Evolutionary conservation across 1,140 invertebrate species (phyloP), one percentile per base, ranked within the genome.

Genomic region (Idris sp.): DNA sequence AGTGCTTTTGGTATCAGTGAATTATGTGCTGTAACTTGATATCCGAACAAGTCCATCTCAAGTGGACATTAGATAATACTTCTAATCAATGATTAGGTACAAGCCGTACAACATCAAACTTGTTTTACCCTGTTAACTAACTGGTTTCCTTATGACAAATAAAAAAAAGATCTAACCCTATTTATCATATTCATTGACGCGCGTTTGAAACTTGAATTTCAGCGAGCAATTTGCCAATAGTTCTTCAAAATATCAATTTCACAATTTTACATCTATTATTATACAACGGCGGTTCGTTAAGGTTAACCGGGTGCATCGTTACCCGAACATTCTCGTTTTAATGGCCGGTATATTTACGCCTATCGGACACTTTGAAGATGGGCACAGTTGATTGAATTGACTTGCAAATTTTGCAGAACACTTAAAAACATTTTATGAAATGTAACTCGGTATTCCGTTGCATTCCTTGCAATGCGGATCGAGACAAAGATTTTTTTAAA

Each of bases 371-470:
- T 62, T 71, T 62, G 65, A 69, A 54, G 56, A 69, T 49, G 56
- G 13, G 13, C 35, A 31, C 4, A 41, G 69, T 30, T 73, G 69
- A 73, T 73, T 73, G 69, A 59, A 73, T 73, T 59, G 69, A 73
- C 69, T 73, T 73, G 59, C 59, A 73, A 73, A 73, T 73, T 73
- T 18, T 35, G 19, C 44, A 58, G 30, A 43, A 44, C 38, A 51
- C 59, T 73, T 48, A 51, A 73, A n/a, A 73, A 59, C 53, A 40
- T 58, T 73, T 72, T 51, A 64, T 72, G 31, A 49, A 72, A 54
- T 25, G 35, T 54, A 48, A 43, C 64, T 43, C 15, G 38, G 38
- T 36, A 51, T 51, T 35, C 48, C 36, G 38, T n/a, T n/a, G 54
- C 48, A 22, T 36, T 51, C 31, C 22, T 56, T 49, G n/a, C 14